Conservation (phyloP, 30 jellyfish, hydroid and myxozoan genomes). For the Turritopsis rubra region DNA sequence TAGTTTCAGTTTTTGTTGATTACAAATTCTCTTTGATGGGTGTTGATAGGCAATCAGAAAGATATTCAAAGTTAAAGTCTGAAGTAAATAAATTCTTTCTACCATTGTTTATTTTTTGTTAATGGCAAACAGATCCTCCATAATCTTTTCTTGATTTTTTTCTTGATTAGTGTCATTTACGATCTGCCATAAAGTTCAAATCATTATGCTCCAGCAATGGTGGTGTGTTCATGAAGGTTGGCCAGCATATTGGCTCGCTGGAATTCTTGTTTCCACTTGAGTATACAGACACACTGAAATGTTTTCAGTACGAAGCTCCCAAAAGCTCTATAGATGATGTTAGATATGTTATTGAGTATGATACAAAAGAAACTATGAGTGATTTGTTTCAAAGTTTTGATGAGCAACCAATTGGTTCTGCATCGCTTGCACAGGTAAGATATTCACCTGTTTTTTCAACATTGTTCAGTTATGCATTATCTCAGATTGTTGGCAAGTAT, state of each 20-base stretch:
- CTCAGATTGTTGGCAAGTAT: not conserved
- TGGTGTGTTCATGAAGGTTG: constrained; percentile 89
- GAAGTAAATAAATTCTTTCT: constrained; percentile 36
- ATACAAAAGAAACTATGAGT: constrained; percentile 33
- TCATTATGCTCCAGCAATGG: constrained; percentile 83
- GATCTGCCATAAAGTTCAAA: constrained; percentile 80
- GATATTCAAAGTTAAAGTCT: constrained; percentile 35
- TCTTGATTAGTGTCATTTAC: constrained; percentile 65
- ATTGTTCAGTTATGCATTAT: not conserved
- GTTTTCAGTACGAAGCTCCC: constrained; percentile 86
- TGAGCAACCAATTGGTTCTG: constrained; percentile 83
- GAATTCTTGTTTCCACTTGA: constrained; percentile 89
- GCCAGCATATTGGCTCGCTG: constrained; percentile 92
- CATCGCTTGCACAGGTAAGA: constrained; percentile 94
- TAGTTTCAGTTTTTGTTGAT: constrained; percentile 58
- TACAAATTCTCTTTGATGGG: constrained; percentile 57
- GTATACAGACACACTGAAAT: constrained; percentile 74
- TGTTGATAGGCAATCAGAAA: constrained; percentile 32
- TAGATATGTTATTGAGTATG: constrained; percentile 64
- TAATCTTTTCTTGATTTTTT: constrained; percentile 6
- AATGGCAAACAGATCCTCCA: too few relatives aligned
- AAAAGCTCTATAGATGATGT: constrained; percentile 76
- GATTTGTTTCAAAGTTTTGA: constrained; percentile 59
- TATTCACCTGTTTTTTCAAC: not conserved
- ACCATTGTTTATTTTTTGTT: not conserved